Base-by-base conservation (phyloP, 2,797 vertebrate species). In the Borostomias antarcticus region DNA sequence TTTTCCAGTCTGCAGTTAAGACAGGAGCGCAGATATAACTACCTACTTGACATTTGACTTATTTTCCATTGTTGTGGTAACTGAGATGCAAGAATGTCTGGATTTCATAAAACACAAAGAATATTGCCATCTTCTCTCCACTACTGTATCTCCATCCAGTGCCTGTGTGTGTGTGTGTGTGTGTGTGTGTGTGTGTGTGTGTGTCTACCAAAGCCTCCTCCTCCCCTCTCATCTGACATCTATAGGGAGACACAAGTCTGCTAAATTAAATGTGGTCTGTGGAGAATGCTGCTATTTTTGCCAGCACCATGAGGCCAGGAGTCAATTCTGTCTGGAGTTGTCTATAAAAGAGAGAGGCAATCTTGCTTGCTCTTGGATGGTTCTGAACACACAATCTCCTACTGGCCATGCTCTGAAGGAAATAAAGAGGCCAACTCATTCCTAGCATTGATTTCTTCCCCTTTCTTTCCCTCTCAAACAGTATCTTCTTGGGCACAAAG, bases 271-370 rank as follows among this genome's bases (percentile, higher is more conserved):
- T 91, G 87, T 72, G 67, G 79, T 82, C 87, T 78, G 80, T 82
- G 80, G 86, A 88, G 86, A 85, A 86, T 76, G 77, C 69, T 65
- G 85, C 89, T 91, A 90, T 92, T 92, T 93, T 89, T 91, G 89
- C 85, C 81, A 53, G 76, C 78, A 77, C 85, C 83, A 81, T 79
- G 86, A 91, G 89, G 83, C 80, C 80, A 71, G 75, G 84, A 89
- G 86, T 89, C 89, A 87, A 88, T 89, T 84, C 75, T 70, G 71
- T 76, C 80, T 73, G 77, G 77, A 79, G 86, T 79, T 77, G 81
- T 82, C 83, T 84, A 69, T 84, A 84, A 87, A 87, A 72, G 81
- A 79, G 66, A 79, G 82, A 89, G 75, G 84, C 89, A 89, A 89
- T 90, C 86, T 88, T 66, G 67, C 74, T 78, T 81, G 72, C n/a